These are phyloP conservation scores for Mus minutoides DNA, from an alignment of 2,797 vertebrate species.

Conservation along the genomic window DNA sequence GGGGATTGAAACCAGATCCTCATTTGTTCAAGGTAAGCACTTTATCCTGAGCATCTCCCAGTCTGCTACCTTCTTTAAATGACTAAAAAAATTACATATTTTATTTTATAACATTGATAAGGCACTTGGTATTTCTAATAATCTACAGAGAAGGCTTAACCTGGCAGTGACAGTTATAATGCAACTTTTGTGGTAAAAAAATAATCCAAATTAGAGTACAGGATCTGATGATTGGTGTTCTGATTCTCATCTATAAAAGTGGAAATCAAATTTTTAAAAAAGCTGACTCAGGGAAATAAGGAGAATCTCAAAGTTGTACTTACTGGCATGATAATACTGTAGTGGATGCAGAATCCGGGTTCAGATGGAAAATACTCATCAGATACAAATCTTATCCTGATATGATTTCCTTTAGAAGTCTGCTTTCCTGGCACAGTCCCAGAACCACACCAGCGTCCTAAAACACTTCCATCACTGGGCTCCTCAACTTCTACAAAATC, in stretches of 20 bases:
- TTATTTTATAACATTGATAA: conserved; percentile 36
- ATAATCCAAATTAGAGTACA: neutral
- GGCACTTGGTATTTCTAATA: conserved; percentile 58
- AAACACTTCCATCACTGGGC: conserved; percentile 90
- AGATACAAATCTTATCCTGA: conserved; percentile 96
- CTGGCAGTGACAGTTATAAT: conserved; percentile 56
- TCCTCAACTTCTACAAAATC: conserved; percentile 99
- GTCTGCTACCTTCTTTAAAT: neutral
- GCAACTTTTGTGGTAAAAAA: conserved; percentile 41
- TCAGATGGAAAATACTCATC: conserved; percentile 98
- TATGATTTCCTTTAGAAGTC: conserved; percentile 95
- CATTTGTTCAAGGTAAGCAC: neutral
- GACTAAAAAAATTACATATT: neutral
- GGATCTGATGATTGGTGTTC: neutral
- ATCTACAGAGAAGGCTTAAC: conserved; percentile 34
- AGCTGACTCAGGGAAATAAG: conserved; percentile 54
- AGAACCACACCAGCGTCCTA: conserved; percentile 98
- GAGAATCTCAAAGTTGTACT: conserved; percentile 79
- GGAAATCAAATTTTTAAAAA: conserved; percentile 33
- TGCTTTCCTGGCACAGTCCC: conserved; percentile 90
- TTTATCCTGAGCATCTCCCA: neutral
- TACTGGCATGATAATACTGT: conserved; percentile 92
- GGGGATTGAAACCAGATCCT: neutral
- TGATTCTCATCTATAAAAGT: neutral
- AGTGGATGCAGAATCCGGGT: conserved; percentile 97